Evolutionary conservation across 1,140 invertebrate species (phyloP).

Genomic region (Drosophila orena): DNA sequence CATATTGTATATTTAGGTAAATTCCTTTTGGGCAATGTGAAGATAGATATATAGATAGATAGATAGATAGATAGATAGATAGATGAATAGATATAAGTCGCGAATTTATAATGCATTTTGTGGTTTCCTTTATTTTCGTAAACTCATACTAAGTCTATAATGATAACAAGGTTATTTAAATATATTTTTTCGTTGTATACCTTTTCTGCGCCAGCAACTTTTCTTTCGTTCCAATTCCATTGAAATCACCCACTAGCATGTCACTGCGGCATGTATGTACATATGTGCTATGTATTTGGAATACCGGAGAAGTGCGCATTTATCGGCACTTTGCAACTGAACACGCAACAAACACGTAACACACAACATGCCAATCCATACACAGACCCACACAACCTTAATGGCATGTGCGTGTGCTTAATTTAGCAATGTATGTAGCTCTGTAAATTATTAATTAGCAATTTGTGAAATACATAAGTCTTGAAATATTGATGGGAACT

Average conservation of each 20-base stretch:
- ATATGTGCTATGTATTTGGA: conserved; percentile 9
- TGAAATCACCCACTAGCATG: not conserved
- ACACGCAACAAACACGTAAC: conserved; percentile 32
- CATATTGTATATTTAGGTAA: no score
- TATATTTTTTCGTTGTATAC: not conserved
- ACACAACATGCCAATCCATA: conserved; percentile 27
- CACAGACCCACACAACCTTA: not conserved
- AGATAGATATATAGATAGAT: no score
- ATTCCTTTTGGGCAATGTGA: no score
- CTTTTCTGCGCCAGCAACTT: not conserved
- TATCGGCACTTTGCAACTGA: conserved; percentile 47
- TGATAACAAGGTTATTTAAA: not conserved
- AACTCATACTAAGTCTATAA: no score
- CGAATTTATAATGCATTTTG: not conserved
- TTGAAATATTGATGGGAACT: conserved; percentile 55
- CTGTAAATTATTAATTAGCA: conserved; percentile 58
- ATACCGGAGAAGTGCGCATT: conserved; percentile 38
- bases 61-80: no score
- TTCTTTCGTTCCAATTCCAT: not conserved
- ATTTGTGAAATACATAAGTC: conserved; percentile 48
- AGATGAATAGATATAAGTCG: no score
- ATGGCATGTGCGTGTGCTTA: conserved; percentile 20
- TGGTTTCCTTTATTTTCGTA: no score
- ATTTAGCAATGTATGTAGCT: conserved; percentile 46
- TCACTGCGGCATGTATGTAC: conserved; percentile 8